Percentiles rank a stretch among this genome's conserved stretches.
Conservation (phyloP, 2,797 vertebrate genomes). For the Fratercula arctica region DNA sequence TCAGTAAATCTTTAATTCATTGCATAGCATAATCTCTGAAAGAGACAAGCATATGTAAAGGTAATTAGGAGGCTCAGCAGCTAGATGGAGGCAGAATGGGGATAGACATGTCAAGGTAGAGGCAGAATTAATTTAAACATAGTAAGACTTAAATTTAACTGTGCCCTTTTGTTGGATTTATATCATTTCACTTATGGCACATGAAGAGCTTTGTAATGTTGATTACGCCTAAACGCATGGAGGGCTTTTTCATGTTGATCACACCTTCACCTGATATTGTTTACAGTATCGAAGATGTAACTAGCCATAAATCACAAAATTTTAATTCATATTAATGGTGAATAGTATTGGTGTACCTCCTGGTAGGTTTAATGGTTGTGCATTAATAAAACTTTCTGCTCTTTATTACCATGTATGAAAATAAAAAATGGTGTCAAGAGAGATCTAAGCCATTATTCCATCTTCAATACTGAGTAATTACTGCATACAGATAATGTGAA, state of each 20-base stretch:
- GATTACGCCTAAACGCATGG: not conserved
- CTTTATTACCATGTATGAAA: not conserved
- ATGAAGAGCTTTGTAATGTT: not conserved
- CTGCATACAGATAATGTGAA: not conserved
- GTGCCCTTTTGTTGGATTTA: not conserved
- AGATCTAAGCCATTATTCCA: not conserved
- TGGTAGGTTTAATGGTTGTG: not conserved
- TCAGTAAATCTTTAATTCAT: not conserved
- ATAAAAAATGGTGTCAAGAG: not conserved
- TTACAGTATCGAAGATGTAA: not conserved
- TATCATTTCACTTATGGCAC: not conserved
- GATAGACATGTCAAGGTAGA: not conserved
- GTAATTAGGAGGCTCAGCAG: not conserved
- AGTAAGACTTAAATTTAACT: not conserved
- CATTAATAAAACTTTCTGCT: not conserved
- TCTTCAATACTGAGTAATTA: not conserved
- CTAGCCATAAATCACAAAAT: not conserved
- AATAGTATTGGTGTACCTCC: not conserved
- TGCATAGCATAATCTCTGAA: not conserved
- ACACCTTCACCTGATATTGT: not conserved
- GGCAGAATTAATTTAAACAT: not conserved
- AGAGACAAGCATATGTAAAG: not conserved
- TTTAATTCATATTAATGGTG: not conserved
- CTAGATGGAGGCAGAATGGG: not conserved
- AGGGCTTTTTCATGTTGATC: not conserved